These are phyloP conservation scores for Solen grandis DNA, from an alignment of 1,140 invertebrate species.

Conservation along the genomic window DNA sequence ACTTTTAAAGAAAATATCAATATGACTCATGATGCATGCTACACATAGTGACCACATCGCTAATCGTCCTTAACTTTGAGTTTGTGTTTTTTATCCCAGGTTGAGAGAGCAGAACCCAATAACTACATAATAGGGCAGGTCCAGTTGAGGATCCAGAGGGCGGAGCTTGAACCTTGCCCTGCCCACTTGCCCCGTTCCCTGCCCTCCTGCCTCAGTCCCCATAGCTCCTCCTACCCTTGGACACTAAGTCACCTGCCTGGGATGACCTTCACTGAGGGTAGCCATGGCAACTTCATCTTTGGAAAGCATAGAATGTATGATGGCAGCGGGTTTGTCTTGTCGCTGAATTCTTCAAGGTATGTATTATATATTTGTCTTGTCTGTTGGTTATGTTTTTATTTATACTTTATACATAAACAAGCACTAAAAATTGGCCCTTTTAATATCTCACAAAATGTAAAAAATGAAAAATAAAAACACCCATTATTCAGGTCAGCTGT, in stretches of 20 bases:
- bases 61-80: too few species aligned
- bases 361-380: too few species aligned
- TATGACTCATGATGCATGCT: too few species aligned
- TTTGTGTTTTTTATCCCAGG: neutral
- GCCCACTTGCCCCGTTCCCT: conserved; percentile 23
- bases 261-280: conserved; percentile 6
- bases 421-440: too few species aligned
- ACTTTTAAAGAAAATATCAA: too few species aligned
- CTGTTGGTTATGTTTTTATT: too few species aligned
- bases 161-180: conserved; percentile 54
- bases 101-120: conserved; percentile 5
- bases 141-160: conserved; percentile 67
- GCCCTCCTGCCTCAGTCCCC: conserved; percentile 62
- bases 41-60: too few species aligned
- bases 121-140: conserved; percentile 71
- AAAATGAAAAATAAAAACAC: too few species aligned
- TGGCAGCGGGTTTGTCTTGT: conserved; percentile 65
- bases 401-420: too few species aligned
- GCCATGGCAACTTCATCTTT: conserved; percentile 53
- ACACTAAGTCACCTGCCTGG: neutral
- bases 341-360: conserved; percentile 70
- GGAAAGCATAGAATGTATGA: conserved; percentile 70
- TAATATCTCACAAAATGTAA: too few species aligned
- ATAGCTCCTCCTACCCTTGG: neutral
- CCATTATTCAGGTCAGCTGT: too few species aligned